These are phyloP conservation scores for Salpingus planirostris DNA, from an alignment of 2,888 invertebrate species.

Conservation along the genomic window DNA sequence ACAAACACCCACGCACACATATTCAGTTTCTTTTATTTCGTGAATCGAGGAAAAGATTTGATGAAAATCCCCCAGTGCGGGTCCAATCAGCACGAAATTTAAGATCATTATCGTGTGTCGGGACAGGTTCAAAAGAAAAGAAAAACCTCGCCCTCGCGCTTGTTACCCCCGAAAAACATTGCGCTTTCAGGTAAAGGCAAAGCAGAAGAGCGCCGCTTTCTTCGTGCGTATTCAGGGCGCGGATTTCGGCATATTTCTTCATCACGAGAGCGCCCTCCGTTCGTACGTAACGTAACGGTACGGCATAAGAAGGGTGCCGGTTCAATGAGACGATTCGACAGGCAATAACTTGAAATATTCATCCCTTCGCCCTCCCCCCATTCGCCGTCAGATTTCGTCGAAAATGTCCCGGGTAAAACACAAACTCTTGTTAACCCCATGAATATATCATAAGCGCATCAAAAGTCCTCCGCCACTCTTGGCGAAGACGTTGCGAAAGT, in stretches of 20 bases:
- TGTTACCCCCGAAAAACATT: too few species aligned
- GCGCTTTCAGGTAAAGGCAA: too few species aligned
- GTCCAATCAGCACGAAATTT: slow-evolving; percentile 18
- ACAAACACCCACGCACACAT: slow-evolving; percentile 24
- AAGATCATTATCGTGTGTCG: slow-evolving; percentile 15
- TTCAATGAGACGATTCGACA: too few species aligned
- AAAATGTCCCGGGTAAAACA: slow-evolving; percentile 4
- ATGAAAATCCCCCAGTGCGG: slow-evolving; percentile 21
- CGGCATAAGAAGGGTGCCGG: too few species aligned
- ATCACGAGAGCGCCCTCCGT: too few species aligned
- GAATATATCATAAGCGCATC: slow-evolving; percentile 14
- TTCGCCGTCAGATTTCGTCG: slow-evolving; percentile 8
- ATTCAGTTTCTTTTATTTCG: slow-evolving; percentile 28
- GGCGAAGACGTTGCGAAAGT: slow-evolving; percentile 11
- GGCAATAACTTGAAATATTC: slow-evolving; percentile 15
- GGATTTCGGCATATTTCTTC: too few species aligned
- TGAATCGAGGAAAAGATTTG: slow-evolving; percentile 25
- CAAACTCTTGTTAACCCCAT: slow-evolving; percentile 16
- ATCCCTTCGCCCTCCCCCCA: slow-evolving; percentile 1
- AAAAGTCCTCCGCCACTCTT: slow-evolving; percentile 8
- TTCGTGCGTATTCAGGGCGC: too few species aligned
- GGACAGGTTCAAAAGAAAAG: slow-evolving; percentile 7
- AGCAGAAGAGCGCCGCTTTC: too few species aligned
- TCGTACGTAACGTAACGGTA: too few species aligned
- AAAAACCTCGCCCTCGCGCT: too few species aligned